Percentiles rank a stretch among this genome's conserved stretches.
Conservation (phyloP, 2,888 invertebrate genomes). For the Apamea monoglypha region DNA sequence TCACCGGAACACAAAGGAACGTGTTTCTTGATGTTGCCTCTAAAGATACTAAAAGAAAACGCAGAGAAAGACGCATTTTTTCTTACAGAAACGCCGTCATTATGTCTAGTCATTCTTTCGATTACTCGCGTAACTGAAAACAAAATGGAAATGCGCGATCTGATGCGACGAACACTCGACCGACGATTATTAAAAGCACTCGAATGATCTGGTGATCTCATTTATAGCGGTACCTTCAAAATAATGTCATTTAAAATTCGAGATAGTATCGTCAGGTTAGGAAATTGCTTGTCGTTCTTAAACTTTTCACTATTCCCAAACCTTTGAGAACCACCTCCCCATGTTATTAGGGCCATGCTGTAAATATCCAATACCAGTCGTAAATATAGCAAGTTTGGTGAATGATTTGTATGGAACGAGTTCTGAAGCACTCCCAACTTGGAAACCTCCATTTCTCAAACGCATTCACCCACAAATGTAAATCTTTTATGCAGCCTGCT, state of each 20-base stretch:
- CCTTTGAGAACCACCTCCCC: slow-evolving; percentile 17
- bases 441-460: slow-evolving; percentile 63
- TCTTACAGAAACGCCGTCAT: slow-evolving; percentile 53
- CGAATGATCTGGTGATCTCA: slow-evolving; percentile 55
- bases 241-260: slow-evolving; percentile 55
- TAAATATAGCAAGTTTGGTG: slow-evolving; percentile 42
- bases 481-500: slow-evolving; percentile 64
- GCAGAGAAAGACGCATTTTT: slow-evolving; percentile 57
- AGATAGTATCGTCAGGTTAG: slow-evolving; percentile 37
- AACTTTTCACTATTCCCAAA: slow-evolving; percentile 41
- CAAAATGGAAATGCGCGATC: slow-evolving; percentile 74
- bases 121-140: slow-evolving; percentile 76
- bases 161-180: slow-evolving; percentile 62
- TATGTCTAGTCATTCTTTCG: slow-evolving; percentile 75
- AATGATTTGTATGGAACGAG: slow-evolving; percentile 65
- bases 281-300: slow-evolving; percentile 45
- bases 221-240: slow-evolving; percentile 45
- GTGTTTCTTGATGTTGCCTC: slow-evolving; percentile 26
- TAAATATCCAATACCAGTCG: slow-evolving; percentile 42
- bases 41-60: slow-evolving; percentile 37
- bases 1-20: slow-evolving; percentile 23
- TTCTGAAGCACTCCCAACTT: slow-evolving; percentile 59
- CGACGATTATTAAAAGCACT: slow-evolving; percentile 65
- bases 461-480: slow-evolving; percentile 59
- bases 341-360: slow-evolving; percentile 1